phyloP scores from a whole-genome alignment of 1,140 invertebrate genomes.

The Drosophila cardini region DNA sequence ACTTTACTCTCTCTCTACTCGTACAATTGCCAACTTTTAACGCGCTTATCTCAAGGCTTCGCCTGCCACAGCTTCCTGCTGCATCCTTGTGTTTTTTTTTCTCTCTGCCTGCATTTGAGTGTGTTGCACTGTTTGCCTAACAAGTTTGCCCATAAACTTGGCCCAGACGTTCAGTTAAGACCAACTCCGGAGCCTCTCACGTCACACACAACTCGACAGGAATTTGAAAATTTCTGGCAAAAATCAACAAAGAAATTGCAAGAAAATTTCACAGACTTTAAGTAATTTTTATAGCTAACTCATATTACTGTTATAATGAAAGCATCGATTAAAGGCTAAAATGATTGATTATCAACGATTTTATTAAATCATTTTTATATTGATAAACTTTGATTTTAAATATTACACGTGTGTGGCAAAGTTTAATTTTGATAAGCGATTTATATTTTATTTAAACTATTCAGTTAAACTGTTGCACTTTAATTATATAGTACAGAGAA shows the following conservation, averaged over 20 bases:
- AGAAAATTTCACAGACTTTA: neutral
- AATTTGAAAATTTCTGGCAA: neutral
- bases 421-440: neutral
- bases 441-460: neutral
- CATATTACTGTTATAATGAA: neutral
- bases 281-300: neutral
- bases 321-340: neutral
- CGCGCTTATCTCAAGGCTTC: constrained; percentile 59
- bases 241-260: neutral
- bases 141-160: constrained; percentile 73
- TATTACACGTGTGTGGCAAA: constrained; percentile 3
- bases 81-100: constrained; percentile 7
- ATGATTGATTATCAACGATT: neutral
- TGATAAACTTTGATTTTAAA: constrained; percentile 7
- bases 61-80: neutral
- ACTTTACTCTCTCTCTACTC: neutral
- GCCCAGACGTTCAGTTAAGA: constrained; percentile 23
- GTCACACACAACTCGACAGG: neutral
- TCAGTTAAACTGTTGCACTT: neutral
- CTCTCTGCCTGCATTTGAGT: constrained; percentile 10
- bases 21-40: constrained; percentile 60
- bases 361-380: neutral
- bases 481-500: constrained; percentile 12
- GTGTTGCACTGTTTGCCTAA: constrained; percentile 69
- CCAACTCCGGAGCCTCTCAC: neutral